Conservation (phyloP, 2,113 vertebrate genomes). For the Perognathus longimembris region DNA sequence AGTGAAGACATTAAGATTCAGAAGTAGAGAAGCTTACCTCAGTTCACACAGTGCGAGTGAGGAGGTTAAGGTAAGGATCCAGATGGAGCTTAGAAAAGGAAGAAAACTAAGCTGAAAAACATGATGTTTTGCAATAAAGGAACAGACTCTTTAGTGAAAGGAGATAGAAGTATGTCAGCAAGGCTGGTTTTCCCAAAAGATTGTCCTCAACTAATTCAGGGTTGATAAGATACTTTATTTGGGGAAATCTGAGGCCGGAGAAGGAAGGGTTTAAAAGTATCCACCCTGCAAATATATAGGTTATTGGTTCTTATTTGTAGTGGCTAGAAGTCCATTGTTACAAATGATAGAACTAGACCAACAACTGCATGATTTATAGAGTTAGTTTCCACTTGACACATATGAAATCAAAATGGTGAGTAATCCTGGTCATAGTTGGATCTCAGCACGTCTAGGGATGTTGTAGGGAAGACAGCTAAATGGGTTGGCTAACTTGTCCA, state of each 20-base stretch:
- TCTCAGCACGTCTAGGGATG: background rate
- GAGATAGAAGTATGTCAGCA: conserved; percentile 2
- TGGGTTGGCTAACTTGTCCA: background rate
- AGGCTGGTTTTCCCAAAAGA: background rate
- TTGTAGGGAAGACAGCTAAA: background rate
- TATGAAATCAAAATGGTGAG: background rate
- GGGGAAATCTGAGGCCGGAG: background rate
- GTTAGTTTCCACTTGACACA: background rate
- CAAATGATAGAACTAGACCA: background rate
- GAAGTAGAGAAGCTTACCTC: background rate
- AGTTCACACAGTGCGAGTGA: no score
- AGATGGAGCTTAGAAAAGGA: background rate
- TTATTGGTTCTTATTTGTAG: background rate
- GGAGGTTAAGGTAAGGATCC: background rate
- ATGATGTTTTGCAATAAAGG: background rate
- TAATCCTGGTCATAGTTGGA: background rate
- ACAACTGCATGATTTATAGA: background rate
- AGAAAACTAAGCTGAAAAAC: background rate
- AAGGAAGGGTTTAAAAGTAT: background rate
- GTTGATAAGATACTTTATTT: background rate
- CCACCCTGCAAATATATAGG: background rate
- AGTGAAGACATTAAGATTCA: background rate
- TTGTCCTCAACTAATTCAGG: background rate
- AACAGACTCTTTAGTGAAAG: background rate
- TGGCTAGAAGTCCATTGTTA: background rate